Evolutionary conservation across 1,140 invertebrate genomes (phyloP), one percentile per base, ranked within the genome.

Genomic region (Heliconius melpomene): DNA sequence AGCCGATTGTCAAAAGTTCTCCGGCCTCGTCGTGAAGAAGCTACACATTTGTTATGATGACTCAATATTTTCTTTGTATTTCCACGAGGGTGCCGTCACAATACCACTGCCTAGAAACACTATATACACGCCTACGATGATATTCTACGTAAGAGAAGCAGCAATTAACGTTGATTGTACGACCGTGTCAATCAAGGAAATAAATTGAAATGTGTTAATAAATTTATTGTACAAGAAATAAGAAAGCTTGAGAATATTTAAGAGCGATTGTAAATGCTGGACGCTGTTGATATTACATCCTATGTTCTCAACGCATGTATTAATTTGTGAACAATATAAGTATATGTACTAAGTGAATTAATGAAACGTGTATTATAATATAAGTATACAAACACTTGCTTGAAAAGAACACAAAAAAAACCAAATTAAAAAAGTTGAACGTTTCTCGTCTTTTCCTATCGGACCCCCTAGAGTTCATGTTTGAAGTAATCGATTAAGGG

Each of bases 401-500:
- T 78, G 11, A 18, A 77, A 57, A 26, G 36, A 82, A 77, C 83
- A 83, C 57, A 86, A 83, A 89, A n/a, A 89, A 85, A 90, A 90
- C 91, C 89, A 90, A 91, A 86, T 87, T 87, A 77, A 89, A 88
- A 89, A 87, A 81, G 85, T 85, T 87, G 80, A 80, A 82, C 81
- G 81, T 87, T 86, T 85, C 81, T 84, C 83, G 84, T 83, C 80
- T 85, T 83, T 84, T 78, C 79, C 86, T 88, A 85, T 84, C 78
- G 85, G 91, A 91, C 91, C 92, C 92, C 92, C 91, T 93, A 90
- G 86, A 89, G 91, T 79, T 91, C 85, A 89, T 90, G 89, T 89
- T 91, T 92, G 87, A 91, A 93, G 87, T 93, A 92, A 93, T 93
- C 93, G 91, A 94, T 94, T 93, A 93, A 89, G 85, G 89, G 87